These are phyloP conservation scores for Platyscapa corneri DNA, from an alignment of 1,140 invertebrate species.

Conservation along the genomic window DNA sequence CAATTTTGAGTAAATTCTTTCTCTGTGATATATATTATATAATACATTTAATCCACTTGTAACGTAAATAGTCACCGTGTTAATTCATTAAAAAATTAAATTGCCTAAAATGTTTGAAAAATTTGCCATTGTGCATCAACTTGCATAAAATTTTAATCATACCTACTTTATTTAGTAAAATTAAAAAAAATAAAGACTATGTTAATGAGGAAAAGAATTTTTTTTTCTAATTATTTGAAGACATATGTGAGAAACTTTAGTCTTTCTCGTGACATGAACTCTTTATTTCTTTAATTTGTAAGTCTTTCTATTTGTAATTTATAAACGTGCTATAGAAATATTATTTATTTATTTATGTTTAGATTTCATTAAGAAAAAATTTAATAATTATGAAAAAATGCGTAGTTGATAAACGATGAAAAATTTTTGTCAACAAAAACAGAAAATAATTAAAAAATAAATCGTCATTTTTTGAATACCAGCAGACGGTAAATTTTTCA, in stretches of 20 bases:
- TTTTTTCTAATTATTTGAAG: too few relatives aligned
- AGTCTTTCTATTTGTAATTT: too few relatives aligned
- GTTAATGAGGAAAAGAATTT: too few relatives aligned
- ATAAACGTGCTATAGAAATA: too few relatives aligned
- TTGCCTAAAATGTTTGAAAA: not conserved
- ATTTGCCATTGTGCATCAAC: not conserved
- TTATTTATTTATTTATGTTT: too few relatives aligned
- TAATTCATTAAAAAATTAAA: conserved; percentile 18
- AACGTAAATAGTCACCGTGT: not conserved
- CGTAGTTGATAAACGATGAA: conserved; percentile 4
- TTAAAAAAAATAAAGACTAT: not conserved
- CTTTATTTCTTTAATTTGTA: not conserved
- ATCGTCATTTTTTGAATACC: not conserved
- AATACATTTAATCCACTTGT: conserved; percentile 18
- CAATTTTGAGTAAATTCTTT: not conserved
- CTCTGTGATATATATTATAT: not conserved
- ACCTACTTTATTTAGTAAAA: conserved; percentile 15
- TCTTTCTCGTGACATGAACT: too few relatives aligned
- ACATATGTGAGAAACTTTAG: too few relatives aligned
- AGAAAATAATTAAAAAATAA: not conserved
- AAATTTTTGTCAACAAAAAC: not conserved
- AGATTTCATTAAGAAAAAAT: too few relatives aligned
- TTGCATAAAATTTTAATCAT: conserved; percentile 24
- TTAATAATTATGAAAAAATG: not conserved
- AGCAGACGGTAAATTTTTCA: not conserved